A percentile compares a stretch with the other conserved stretches of the same genome.
Conservation (phyloP, 1,140 invertebrate species). For the Dryas iulia region DNA sequence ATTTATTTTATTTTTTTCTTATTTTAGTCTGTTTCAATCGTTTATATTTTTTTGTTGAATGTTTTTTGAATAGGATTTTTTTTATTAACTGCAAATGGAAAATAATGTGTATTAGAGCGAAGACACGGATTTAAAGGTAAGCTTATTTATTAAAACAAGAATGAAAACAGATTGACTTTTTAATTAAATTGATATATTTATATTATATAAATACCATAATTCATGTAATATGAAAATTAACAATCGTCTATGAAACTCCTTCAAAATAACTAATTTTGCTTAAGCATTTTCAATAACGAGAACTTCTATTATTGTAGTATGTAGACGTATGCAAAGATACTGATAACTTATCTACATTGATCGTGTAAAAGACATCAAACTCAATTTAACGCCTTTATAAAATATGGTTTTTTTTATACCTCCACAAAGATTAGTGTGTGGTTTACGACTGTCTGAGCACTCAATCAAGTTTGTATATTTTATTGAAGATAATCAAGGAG, state of each 20-base stretch:
- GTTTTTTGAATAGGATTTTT: not conserved
- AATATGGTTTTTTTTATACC: not conserved
- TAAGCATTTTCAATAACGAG: too few relatives aligned
- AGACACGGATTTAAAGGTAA: conserved; percentile 34
- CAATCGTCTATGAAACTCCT: too few relatives aligned
- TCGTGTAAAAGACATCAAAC: not conserved
- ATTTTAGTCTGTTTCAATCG: conserved; percentile 27
- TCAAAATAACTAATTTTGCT: too few relatives aligned
- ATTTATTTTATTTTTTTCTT: conserved; percentile 20
- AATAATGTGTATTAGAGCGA: conserved; percentile 36
- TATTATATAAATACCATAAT: too few relatives aligned
- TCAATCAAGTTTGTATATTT: conserved; percentile 30
- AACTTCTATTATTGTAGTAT: too few relatives aligned
- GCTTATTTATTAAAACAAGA: conserved; percentile 27
- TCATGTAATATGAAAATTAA: too few relatives aligned
- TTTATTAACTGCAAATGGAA: conserved; percentile 41
- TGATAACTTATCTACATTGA: not conserved
- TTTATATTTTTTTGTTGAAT: conserved; percentile 23
- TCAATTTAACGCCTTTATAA: not conserved
- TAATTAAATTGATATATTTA: not conserved
- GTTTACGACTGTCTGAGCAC: conserved; percentile 30
- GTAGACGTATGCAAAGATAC: not conserved
- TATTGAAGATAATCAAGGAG: conserved; percentile 34
- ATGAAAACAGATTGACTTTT: not conserved
- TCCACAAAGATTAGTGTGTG: conserved; percentile 7